A percentile compares a stretch with the other conserved stretches of the same genome.
These are phyloP conservation scores for Diplolepis rosae DNA, from an alignment of 2,888 invertebrate species.

Conservation along the genomic window DNA sequence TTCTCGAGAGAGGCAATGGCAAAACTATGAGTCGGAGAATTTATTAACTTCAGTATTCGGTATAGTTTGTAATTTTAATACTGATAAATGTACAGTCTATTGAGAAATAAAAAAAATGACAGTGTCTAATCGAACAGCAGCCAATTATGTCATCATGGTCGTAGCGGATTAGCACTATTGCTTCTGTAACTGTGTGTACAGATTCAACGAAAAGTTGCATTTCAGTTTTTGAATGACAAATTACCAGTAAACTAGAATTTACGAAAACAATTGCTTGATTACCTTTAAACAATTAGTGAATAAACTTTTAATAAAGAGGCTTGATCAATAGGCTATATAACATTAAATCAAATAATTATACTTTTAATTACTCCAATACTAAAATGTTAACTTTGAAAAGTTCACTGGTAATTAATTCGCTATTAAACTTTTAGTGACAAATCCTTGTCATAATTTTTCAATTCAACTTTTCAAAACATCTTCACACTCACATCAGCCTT, in stretches of 20 bases:
- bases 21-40: background rate
- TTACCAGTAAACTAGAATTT: background rate
- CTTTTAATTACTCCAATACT: too few species aligned
- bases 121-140: conserved; percentile 35
- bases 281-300: too few species aligned
- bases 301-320: too few species aligned
- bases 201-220: background rate
- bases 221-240: background rate
- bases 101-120: conserved; percentile 34
- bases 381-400: too few species aligned
- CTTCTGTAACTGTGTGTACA: conserved; percentile 16
- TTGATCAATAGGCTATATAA: too few species aligned
- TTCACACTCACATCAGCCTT: background rate
- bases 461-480: background rate
- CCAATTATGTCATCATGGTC: conserved; percentile 50
- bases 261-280: too few species aligned
- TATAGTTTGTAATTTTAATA: conserved; percentile 53
- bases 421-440: background rate
- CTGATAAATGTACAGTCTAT: conserved; percentile 59
- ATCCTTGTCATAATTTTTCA: background rate
- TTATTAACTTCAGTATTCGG: conserved; percentile 1
- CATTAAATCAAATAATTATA: too few species aligned
- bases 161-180: background rate
- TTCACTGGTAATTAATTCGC: background rate
- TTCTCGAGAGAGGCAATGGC: background rate